These are phyloP conservation scores for Embiotoca jacksoni DNA, from an alignment of 2,113 vertebrate genomes.

Conservation along the genomic window DNA sequence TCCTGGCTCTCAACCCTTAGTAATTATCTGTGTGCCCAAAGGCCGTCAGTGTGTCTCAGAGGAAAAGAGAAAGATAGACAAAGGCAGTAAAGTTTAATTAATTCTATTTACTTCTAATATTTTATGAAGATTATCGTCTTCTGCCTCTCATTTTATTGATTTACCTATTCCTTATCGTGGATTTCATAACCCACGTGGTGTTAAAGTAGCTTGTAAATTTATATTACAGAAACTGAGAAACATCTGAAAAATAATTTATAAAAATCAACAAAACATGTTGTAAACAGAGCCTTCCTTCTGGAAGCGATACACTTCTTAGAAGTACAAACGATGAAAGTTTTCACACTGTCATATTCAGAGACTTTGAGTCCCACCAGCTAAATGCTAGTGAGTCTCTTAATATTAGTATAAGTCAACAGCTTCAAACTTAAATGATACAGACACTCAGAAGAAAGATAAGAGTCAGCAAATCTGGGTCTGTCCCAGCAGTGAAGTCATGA, in stretches of 20 bases:
- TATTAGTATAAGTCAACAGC: constrained; percentile 6
- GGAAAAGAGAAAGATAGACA: constrained; percentile 18
- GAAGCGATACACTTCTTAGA: background rate
- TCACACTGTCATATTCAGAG: background rate
- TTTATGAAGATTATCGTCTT: constrained; percentile 2
- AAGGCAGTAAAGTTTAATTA: constrained; percentile 6
- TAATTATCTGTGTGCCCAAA: constrained; percentile 69
- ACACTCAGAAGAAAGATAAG: constrained; percentile 34
- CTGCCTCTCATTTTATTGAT: background rate
- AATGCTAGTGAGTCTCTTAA: constrained; percentile 1
- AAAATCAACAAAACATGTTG: background rate
- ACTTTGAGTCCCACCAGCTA: constrained; percentile 13
- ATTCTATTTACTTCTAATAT: constrained; percentile 20
- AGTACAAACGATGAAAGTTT: background rate
- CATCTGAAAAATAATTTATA: too few species aligned
- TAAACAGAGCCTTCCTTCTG: background rate
- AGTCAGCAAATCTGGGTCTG: constrained; percentile 62
- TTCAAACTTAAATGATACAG: constrained; percentile 21
- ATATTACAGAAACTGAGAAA: background rate
- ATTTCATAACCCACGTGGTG: constrained; percentile 13
- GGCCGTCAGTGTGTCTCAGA: constrained; percentile 37
- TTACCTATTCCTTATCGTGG: background rate
- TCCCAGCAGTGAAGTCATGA: constrained; percentile 71
- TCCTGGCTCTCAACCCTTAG: constrained; percentile 61
- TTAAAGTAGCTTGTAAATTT: too few species aligned